Conservation (phyloP, 2,797 vertebrate genomes). For the Rhynchonycteris naso region DNA sequence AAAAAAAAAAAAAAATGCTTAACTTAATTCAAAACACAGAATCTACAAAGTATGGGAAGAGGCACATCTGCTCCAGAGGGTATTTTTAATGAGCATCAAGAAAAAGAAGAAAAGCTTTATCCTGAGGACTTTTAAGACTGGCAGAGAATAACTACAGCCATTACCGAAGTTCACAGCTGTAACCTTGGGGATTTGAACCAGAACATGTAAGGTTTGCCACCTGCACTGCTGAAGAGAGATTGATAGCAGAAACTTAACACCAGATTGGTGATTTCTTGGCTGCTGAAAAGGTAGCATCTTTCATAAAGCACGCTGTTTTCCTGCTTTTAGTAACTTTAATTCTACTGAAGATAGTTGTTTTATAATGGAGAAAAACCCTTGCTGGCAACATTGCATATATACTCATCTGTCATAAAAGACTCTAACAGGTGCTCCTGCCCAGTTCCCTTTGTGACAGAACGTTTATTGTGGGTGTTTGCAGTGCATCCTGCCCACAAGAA, state of each 20-base stretch:
- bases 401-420: conserved; percentile 74
- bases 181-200: conserved; percentile 77
- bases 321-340: conserved; percentile 71
- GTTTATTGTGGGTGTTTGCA: conserved; percentile 68
- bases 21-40: conserved; percentile 19
- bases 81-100: conserved; percentile 63
- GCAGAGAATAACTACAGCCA: conserved; percentile 71
- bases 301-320: conserved; percentile 74
- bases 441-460: conserved; percentile 56
- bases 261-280: conserved; percentile 72
- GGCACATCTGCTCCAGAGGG: conserved; percentile 39
- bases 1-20: not conserved
- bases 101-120: conserved; percentile 12
- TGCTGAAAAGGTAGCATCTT: conserved; percentile 73
- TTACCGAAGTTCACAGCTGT: conserved; percentile 74
- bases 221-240: conserved; percentile 71
- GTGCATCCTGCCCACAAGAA: conserved; percentile 42
- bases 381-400: conserved; percentile 68
- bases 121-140: conserved; percentile 63
- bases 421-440: conserved; percentile 71
- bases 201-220: conserved; percentile 69
- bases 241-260: conserved; percentile 73
- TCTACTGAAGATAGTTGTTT: conserved; percentile 76
- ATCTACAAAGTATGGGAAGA: conserved; percentile 31
- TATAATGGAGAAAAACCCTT: conserved; percentile 74